Base-by-base conservation (phyloP, 1,140 invertebrate genomes). In the Aethina tumida region DNA sequence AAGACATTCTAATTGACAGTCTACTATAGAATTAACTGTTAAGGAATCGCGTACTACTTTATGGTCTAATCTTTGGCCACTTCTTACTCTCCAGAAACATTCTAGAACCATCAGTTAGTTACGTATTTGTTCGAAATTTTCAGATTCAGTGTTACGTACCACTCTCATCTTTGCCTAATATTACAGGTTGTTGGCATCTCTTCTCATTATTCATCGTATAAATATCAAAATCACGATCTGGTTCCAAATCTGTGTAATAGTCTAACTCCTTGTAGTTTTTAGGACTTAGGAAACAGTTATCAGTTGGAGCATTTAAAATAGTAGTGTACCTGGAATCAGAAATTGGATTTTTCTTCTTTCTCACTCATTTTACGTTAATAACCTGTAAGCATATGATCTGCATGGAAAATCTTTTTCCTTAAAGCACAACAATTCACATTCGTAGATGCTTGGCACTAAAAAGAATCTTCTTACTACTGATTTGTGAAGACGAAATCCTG, bases 61-160 rank as follows among this genome's bases (percentile, higher is more conserved):
- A 9, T 71, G 67, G 18, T 73, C 70, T 29, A 86, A 71, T 12
- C 73, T 64, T 3, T 77, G 72, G 3, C 77, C 81, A 43, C 79
- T 83, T 20, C 79, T 70, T 1, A 83, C 75, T 28, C 82, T 72
- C 72, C 80, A 81, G 56, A 87, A 87, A 58, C 84, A 87, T 59
- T 85, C 84, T 84, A 32, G 19, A 31, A 39, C 17, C 17, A 36
- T 5, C 9, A 14, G 5, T 27, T 2, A 6, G n/a, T 29, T 29
- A 28, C 4, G 31, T 9, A 9, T 7, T 4, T 33, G 15, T 4
- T 12, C 10, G 8, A n/a, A 22, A 16, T 38, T 31, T 13, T 20
- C 6, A 10, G n/a, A 8, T 32, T 2, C 12, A 19, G 9, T 5
- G 22, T 27, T 14, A 53, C 47, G 52, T 50, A 64, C 64, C 64